Evolutionary conservation across 2,888 invertebrate species (phyloP), one percentile per base, ranked within the genome.

Genomic region (Ptychoptera contaminata): DNA sequence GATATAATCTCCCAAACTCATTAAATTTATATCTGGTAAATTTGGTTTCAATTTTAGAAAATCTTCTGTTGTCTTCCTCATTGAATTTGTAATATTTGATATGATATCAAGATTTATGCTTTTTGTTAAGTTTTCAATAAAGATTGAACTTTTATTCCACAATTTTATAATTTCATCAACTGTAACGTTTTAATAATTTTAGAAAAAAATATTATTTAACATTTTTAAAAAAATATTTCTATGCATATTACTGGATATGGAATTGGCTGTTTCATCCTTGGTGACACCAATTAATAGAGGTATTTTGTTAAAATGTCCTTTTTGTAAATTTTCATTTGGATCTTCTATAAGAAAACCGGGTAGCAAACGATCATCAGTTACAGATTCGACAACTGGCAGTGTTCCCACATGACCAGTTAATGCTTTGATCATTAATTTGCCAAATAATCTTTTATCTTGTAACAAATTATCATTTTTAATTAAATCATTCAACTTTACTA

Each of bases 261-360:
- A 58, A 46, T 63, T 62, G 2, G 59, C 64, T 0, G 82, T 82
- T 63, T 85, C 84, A 38, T 82, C 78, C 40, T 76, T 77, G 1
- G 77, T 74, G 2, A 82, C 77, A 1, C 85, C 85, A 0, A 79
- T 82, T 10, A 85, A 65, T 48, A 85, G 59, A 0, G 84, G 83
- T 12, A 78, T 71, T 2, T 70, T 68, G 0, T 70, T 69, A 43
- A 70, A 64, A 34, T 71, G 66, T 23, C 70, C 72, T 29, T 67
- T 66, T 44, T 70, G 69, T 42, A 84, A 60, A 2, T 76, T 68
- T 16, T 75, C 67, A 2, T 77, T 65, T 0, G 84, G 82, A 37
- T 72, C 64, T 14, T 72, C 69, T n/a, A 71, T 66, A 2, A 83
- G 65, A 14, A 82, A 60, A 8, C 78, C 74, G 0, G 84, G 84